Base-by-base conservation (phyloP, 2,797 vertebrate genomes). In the Halcyon chelicuti region DNA sequence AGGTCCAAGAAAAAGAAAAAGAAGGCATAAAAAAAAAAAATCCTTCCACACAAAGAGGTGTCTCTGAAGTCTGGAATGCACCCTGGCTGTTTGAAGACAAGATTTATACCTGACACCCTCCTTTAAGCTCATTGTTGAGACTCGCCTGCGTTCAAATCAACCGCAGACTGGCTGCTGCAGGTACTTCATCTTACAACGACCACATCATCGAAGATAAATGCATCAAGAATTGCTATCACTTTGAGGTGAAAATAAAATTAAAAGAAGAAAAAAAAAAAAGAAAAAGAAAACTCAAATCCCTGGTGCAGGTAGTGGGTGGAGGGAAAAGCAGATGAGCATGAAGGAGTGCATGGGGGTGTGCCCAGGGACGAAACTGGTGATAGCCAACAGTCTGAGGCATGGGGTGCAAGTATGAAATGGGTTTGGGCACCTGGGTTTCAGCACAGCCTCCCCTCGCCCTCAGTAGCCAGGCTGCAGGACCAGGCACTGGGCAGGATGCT, bases 121-220 rank as follows among this genome's bases (percentile, higher is more conserved):
- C 96, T 98, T 97, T 97, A 97, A 95, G 96, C 97, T 97, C 98
- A 98, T 97, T 99, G 99, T 99, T 94, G 94, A 98, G 99, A 98
- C 99, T 99, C 98, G 99, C 97, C 98, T 98, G 97, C 95, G 97
- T 99, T 99, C 98, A 99, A 99, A 98, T 98, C 98, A 98, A 98
- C 98, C 98, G 83, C 97, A 98, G 98, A 98, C 98, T 98, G 98
- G 96, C 96, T 95, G 98, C 98, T 98, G 98, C 97, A 97, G 98
- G 98, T 98, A 98, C 98, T 98, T 98, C 98, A 98, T 99, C 98
- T 98, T 98, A 98, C 98, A 98, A 98, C 98, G 75, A 98, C 98
- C 98, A 90, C 98, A 98, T 99, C 98, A 99, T 98, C 98, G 96
- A 97, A 97, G 97, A 98, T 98, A 99, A 99, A 99, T 97, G 98